A percentile compares a stretch with the other conserved stretches of the same genome.
These are phyloP conservation scores for Mungos mungo DNA, from an alignment of 2,113 vertebrate genomes.

Conservation along the genomic window DNA sequence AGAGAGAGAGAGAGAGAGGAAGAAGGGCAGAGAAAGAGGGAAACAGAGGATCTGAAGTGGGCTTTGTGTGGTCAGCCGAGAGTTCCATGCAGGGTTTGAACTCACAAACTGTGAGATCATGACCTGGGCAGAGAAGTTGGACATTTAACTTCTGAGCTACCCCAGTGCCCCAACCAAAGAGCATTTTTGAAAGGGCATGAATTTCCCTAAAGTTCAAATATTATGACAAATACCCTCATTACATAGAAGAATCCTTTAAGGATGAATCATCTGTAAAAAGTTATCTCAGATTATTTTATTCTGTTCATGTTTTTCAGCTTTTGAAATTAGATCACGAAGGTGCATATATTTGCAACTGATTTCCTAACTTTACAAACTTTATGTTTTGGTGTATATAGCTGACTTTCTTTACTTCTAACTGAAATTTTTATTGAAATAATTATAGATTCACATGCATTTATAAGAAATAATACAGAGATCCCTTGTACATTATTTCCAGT, in stretches of 20 bases:
- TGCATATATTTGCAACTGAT: neutral
- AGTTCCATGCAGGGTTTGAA: too few relatives aligned
- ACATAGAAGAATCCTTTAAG: neutral
- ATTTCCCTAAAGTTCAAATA: neutral
- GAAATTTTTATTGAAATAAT: neutral
- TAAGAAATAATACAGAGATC: neutral
- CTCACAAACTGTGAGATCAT: too few relatives aligned
- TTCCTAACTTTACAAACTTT: neutral
- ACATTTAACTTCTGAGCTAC: too few relatives aligned
- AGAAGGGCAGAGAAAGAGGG: too few relatives aligned
- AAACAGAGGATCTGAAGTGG: too few relatives aligned
- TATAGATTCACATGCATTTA: neutral
- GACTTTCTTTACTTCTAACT: neutral
- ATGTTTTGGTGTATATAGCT: neutral
- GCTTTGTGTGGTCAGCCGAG: too few relatives aligned
- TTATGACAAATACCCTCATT: neutral
- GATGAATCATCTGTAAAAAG: neutral
- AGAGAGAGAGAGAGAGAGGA: too few relatives aligned
- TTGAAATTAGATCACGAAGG: neutral
- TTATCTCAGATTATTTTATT: constrained; percentile 18
- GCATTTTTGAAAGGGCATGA: neutral
- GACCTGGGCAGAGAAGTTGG: too few relatives aligned
- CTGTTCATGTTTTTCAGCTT: neutral
- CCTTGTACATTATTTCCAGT: neutral
- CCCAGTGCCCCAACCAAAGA: neutral